Evolutionary conservation across 2,888 invertebrate genomes (phyloP), one percentile per base, ranked within the genome.

Genomic region (Drosophila anceps): DNA sequence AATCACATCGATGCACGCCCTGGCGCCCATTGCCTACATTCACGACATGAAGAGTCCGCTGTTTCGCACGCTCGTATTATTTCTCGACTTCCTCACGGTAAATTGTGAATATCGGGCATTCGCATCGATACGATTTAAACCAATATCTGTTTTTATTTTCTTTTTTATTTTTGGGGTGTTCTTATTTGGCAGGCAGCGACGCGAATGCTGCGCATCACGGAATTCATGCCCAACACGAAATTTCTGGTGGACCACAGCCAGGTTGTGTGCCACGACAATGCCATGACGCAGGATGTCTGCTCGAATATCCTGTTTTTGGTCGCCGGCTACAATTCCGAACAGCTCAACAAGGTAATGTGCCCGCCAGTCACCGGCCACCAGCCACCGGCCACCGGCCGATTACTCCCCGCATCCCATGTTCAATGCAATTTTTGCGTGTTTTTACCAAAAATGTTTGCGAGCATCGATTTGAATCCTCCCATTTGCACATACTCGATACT

Each of bases 21-120:
- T 95, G 50, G 95, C 95, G 1, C 95, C 95, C 6, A 94, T 95
- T n/a, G 94, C 94, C n/a, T 94, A 93, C 76, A 93, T 94, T 72
- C 90, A 91, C 10, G 92, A 93, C 39, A 92, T 94, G 88, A 91
- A 89, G 46, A 94, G 93, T 88, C 94, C 94, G 5, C 81, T 93
- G n/a, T 90, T 93, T 62, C 91, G 91, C 29, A 92, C 93, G 3
- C 76, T 93, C 41, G 91, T 92, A 4, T 73, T 92, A 15, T 92
- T 92, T 69, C 84, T 93, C 31, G 93, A 93, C 68, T 92, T 92
- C 61, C 79, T 93, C 41, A 92, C 92, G 61, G 92, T 93, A 76
- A 86, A 85, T 83, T 43, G 0, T 18, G 12, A 33, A 39, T 57
- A 48, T 59, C 58, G 35, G 12, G n/a, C 41, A 58, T 24, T 46